These are phyloP conservation scores for Hipposideros armiger DNA, from an alignment of 2,113 vertebrate species.

Conservation along the genomic window DNA sequence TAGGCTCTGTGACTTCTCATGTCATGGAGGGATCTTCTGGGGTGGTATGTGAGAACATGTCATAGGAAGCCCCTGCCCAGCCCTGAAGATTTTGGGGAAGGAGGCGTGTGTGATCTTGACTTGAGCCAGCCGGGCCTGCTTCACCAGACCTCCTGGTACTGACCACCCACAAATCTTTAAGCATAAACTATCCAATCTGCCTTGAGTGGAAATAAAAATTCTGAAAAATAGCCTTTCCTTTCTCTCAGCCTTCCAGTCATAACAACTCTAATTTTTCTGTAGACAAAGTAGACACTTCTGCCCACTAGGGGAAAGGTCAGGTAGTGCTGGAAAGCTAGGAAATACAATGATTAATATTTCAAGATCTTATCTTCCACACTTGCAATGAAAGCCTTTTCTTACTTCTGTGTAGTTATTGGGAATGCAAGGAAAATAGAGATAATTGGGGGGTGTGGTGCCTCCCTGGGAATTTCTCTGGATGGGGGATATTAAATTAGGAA, in stretches of 20 bases:
- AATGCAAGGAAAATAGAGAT: neutral
- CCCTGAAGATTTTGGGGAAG: neutral
- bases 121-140: neutral
- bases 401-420: neutral
- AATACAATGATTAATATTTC: conserved; percentile 33
- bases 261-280: conserved; percentile 59
- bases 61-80: neutral
- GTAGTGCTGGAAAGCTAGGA: conserved; percentile 40
- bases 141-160: neutral
- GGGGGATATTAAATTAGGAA: neutral
- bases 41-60: neutral
- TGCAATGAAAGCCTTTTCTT: neutral
- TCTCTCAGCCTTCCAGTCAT: conserved; percentile 59
- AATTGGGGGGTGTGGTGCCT: neutral
- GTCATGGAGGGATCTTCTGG: neutral
- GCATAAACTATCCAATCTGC: conserved; percentile 1
- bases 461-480: neutral
- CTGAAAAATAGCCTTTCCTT: conserved; percentile 56
- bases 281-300: conserved; percentile 49
- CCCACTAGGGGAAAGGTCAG: conserved; percentile 72
- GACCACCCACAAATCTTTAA: neutral
- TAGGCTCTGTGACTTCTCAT: neutral
- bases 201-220: conserved; percentile 61
- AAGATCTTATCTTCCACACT: conserved; percentile 47
- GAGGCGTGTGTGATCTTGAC: neutral